Base-by-base conservation (phyloP, 2,888 invertebrate genomes). In the Disparrhopalites patrizii region DNA sequence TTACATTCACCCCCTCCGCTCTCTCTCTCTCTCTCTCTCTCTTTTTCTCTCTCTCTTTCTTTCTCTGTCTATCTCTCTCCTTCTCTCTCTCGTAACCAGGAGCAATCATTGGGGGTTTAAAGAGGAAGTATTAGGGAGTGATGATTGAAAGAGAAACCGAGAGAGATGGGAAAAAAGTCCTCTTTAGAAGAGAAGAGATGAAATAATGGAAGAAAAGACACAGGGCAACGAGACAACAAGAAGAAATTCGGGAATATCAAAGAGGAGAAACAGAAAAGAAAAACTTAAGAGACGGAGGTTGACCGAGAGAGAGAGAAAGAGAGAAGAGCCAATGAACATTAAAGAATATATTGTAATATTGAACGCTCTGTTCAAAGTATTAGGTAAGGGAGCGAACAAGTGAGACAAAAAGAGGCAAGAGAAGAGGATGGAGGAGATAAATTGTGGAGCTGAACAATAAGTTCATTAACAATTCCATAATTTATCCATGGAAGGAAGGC, bases 381-480 rank as follows among this genome's bases (percentile, higher is more conserved):
- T n/a, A n/a, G n/a, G n/a, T n/a, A n/a, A n/a, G n/a, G n/a, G n/a
- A n/a, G n/a, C n/a, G n/a, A n/a, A n/a, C n/a, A n/a, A n/a, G n/a
- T n/a, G n/a, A n/a, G n/a, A n/a, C n/a, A n/a, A n/a, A 5, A 52
- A 38, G n/a, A 38, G 23, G 38, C 27, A 20, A 15, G 23, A 13
- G 27, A 23, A 36, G n/a, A 15, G 31, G 36, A 36, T 7, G 15
- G 23, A 57, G 40, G 13, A n/a, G 40, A 51, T 27, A 51, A 61
- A 38, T 61, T 61, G 61, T 51, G 51, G 52, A 61, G 23, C 61
- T 51, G 50, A 64, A 64, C 64, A 64, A 64, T 64, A 43, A 56
- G 64, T 64, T 64, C 64, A 64, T 64, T 64, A 64, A 64, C 56
- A 64, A 64, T 55, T 64, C 64, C 56, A 56, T 64, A 64, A 47